Conservation (phyloP, 2,888 invertebrate species). For the Chironomus riparius region DNA sequence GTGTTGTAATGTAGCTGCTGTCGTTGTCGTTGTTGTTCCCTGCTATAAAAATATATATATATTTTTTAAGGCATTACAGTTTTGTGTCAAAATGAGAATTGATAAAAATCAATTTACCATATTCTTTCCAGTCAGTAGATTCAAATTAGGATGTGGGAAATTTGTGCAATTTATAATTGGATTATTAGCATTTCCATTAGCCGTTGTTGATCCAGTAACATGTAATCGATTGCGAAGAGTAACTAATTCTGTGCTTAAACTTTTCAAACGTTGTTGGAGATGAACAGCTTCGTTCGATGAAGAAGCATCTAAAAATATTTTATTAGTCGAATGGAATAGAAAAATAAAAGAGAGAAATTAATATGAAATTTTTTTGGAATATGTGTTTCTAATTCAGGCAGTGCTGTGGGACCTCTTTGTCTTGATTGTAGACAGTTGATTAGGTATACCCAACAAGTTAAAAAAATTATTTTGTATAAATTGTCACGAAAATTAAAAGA, state of each 20-base stretch:
- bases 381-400: no score
- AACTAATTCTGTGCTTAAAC: slow-evolving; percentile 83
- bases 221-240: slow-evolving; percentile 83
- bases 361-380: no score
- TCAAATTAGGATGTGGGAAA: background rate
- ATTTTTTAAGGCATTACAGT: background rate
- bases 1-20: background rate
- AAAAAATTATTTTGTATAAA: no score
- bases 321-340: no score
- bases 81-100: background rate
- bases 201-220: slow-evolving; percentile 45
- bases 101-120: background rate
- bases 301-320: slow-evolving; percentile 63
- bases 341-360: background rate
- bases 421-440: no score
- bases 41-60: background rate
- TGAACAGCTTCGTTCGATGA: slow-evolving; percentile 91
- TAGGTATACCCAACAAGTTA: no score
- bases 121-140: background rate
- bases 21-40: background rate
- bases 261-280: slow-evolving; percentile 81
- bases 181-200: background rate
- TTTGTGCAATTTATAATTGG: background rate
- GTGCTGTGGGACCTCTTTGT: no score
- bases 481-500: no score